Conservation (phyloP, 2,888 invertebrate species). For the Craniophora ligustri region DNA sequence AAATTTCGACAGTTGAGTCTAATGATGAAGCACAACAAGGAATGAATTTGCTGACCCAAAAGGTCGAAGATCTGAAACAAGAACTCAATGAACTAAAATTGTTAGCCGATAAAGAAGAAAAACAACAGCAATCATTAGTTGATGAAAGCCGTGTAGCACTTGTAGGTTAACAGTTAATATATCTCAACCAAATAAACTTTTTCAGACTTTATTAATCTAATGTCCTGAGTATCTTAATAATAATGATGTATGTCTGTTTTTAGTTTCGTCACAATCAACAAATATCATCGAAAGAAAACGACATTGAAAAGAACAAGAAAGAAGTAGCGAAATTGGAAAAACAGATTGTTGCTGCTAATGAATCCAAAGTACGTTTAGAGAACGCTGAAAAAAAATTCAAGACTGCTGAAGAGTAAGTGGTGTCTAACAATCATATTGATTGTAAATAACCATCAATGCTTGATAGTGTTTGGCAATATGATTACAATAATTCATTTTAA, state of each 20-base stretch:
- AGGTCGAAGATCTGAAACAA: constrained; percentile 69
- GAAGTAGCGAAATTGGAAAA: constrained; percentile 86
- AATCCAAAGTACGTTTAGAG: constrained; percentile 87
- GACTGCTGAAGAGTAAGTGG: constrained; percentile 79
- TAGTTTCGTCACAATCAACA: constrained; percentile 91
- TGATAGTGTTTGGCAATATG: not conserved
- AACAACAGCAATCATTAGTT: constrained; percentile 74
- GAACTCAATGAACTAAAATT: constrained; percentile 73
- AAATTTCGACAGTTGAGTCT: constrained; percentile 65
- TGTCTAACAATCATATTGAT: not conserved
- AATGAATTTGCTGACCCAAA: constrained; percentile 66
- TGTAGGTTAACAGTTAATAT: constrained; percentile 60
- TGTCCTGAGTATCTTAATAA: not conserved
- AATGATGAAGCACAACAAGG: constrained; percentile 75
- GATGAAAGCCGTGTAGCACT: constrained; percentile 78
- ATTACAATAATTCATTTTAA: not conserved
- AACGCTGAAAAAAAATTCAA: constrained; percentile 84
- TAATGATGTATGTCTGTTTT: constrained; percentile 14
- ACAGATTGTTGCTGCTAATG: constrained; percentile 89
- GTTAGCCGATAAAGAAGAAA: constrained; percentile 77
- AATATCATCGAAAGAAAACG: constrained; percentile 89
- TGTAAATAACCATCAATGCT: not conserved
- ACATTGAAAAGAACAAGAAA: constrained; percentile 86
- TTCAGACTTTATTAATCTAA: not conserved
- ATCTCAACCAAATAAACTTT: not conserved